phyloP scores from a whole-genome alignment of 2,113 vertebrate species.

The Myrmecobius fasciatus region DNA sequence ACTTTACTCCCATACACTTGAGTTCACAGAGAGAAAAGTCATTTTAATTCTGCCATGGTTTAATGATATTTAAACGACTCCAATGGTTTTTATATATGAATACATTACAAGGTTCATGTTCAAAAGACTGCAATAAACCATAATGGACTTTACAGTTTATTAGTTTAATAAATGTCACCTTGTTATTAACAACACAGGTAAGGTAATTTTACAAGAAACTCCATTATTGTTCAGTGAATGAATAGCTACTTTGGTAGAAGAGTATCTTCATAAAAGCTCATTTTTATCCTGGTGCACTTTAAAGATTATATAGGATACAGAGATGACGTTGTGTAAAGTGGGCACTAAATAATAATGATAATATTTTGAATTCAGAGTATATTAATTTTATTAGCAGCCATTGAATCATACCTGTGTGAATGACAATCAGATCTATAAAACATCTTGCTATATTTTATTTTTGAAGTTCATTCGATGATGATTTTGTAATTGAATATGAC shows the following conservation, averaged over 20 bases:
- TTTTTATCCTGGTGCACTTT: background rate
- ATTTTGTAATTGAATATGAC: background rate
- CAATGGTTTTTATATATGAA: conserved; percentile 63
- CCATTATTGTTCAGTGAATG: background rate
- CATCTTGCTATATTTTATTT: background rate
- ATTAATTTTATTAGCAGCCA: background rate
- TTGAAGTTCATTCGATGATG: background rate
- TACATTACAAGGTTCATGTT: conserved; percentile 46
- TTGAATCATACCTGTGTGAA: background rate
- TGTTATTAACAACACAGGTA: conserved; percentile 48
- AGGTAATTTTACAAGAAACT: conserved; percentile 2
- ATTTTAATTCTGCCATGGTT: conserved; percentile 52
- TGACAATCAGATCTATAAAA: background rate
- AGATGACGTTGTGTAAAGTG: background rate
- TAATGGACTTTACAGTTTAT: conserved; percentile 65
- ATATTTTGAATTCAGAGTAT: background rate
- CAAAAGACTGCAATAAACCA: conserved; percentile 36
- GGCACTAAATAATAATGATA: background rate
- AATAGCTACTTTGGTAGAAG: fast-evolving
- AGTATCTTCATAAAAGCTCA: background rate
- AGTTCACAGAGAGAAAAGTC: conserved; percentile 8
- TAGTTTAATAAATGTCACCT: conserved; percentile 69
- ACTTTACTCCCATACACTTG: background rate
- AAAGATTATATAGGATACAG: fast-evolving
- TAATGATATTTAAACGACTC: conserved; percentile 68